phyloP scores from a whole-genome alignment of 2,888 invertebrate species.

The Bembecia ichneumoniformis region DNA sequence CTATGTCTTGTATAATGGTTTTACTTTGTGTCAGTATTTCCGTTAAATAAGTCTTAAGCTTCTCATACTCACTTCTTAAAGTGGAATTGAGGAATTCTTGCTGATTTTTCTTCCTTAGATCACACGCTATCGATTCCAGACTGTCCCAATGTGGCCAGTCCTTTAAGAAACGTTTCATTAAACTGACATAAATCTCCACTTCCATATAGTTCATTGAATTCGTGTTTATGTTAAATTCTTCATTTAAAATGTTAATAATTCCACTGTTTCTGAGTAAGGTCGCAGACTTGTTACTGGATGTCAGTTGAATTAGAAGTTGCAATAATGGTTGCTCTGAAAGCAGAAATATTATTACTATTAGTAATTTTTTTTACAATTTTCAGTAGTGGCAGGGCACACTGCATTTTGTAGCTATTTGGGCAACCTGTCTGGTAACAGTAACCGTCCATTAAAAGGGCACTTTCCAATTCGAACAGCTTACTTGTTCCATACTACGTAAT shows the following conservation, averaged over 20 bases:
- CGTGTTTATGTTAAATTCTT: not conserved
- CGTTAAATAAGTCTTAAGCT: not conserved
- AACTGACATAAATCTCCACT: not conserved
- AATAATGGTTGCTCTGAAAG: not conserved
- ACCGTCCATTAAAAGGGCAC: no score
- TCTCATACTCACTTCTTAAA: not conserved
- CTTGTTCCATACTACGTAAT: no score
- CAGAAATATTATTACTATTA: not conserved
- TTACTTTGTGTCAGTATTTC: not conserved
- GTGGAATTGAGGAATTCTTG: not conserved
- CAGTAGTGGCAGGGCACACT: no score
- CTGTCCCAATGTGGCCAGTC: not conserved
- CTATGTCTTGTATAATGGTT: not conserved
- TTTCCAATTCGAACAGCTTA: no score
- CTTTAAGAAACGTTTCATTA: not conserved
- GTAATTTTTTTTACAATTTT: no score
- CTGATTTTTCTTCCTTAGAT: not conserved
- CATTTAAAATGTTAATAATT: not conserved
- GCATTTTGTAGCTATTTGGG: no score
- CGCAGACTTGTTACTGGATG: not conserved
- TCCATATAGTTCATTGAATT: not conserved
- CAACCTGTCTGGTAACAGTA: no score
- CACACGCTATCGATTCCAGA: not conserved
- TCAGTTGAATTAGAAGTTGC: not conserved
- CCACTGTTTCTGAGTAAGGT: not conserved